phyloP scores from a whole-genome alignment of 2,888 invertebrate genomes.

The Uloborus plumipes region DNA sequence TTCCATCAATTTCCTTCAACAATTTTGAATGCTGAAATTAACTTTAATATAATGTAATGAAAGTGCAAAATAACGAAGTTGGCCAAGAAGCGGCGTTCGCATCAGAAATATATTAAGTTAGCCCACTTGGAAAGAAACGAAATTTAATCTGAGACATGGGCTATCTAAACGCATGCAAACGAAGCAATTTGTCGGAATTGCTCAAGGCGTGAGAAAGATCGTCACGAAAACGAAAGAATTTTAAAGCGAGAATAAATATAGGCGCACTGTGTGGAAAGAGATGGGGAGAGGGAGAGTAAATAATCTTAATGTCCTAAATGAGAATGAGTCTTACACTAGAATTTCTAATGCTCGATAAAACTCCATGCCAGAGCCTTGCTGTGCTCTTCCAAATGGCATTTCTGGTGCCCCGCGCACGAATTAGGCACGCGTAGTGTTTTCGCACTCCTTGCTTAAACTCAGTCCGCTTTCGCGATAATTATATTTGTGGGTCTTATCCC shows the following conservation, averaged over 20 bases:
- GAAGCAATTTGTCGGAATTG: conserved; percentile 28
- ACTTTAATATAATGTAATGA: no score
- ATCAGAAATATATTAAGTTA: conserved; percentile 24
- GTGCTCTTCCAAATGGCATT: conserved; percentile 44
- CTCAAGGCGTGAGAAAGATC: conserved; percentile 4
- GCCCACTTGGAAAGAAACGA: conserved; percentile 15
- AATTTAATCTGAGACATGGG: conserved; percentile 26
- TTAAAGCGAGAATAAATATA: conserved; percentile 51
- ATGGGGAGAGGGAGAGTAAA: conserved; percentile 26
- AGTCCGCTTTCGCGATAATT: conserved; percentile 45
- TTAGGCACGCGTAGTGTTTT: conserved; percentile 28
- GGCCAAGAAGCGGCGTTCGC: no score
- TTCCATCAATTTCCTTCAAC: no score
- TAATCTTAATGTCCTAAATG: conserved; percentile 62
- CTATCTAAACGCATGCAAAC: conserved; percentile 9
- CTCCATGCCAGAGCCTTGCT: conserved; percentile 11
- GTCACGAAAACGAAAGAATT: conserved; percentile 33
- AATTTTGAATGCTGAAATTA: no score
- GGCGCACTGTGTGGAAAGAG: conserved; percentile 8
- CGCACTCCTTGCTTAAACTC: conserved; percentile 39
- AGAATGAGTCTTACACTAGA: conserved; percentile 47
- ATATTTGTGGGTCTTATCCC: conserved; percentile 58
- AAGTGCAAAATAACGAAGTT: no score
- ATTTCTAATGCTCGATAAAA: conserved; percentile 63
- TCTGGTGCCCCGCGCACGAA: conserved; percentile 13